These are phyloP conservation scores for Caenorhabditis sp. DNA, from an alignment of 2,888 invertebrate genomes.

Conservation along the genomic window DNA sequence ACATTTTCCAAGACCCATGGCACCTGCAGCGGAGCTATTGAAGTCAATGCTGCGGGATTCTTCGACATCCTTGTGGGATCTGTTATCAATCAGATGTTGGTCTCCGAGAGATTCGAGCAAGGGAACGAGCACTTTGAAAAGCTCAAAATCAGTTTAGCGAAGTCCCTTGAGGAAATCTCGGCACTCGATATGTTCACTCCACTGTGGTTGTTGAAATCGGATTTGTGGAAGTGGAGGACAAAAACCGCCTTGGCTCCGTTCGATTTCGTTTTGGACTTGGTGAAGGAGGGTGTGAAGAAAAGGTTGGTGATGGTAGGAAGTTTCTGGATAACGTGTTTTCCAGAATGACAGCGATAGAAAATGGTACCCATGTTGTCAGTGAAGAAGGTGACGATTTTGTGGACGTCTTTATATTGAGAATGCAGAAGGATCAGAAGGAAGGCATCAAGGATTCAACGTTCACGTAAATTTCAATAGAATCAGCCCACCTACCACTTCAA, in stretches of 20 bases:
- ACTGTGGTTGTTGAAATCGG: slow-evolving; percentile 40
- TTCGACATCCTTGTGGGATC: slow-evolving; percentile 57
- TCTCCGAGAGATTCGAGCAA: slow-evolving; percentile 49
- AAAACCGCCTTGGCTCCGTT: slow-evolving; percentile 10
- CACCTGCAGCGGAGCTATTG: slow-evolving; percentile 20
- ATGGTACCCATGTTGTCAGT: slow-evolving; percentile 30
- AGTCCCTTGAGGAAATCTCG: slow-evolving; percentile 38
- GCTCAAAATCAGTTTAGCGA: slow-evolving; percentile 56
- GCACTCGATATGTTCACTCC: slow-evolving; percentile 52
- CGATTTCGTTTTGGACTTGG: slow-evolving; percentile 15
- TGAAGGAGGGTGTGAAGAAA: slow-evolving; percentile 18
- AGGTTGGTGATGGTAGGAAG: neutral
- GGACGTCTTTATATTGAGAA: slow-evolving; percentile 50
- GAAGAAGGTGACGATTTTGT: slow-evolving; percentile 44
- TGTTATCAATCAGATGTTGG: slow-evolving; percentile 48
- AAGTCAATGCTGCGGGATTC: slow-evolving; percentile 6
- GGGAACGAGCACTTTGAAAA: slow-evolving; percentile 37
- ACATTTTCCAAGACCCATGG: slow-evolving; percentile 21
- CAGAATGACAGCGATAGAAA: slow-evolving; percentile 28
- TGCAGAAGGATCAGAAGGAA: slow-evolving; percentile 55
- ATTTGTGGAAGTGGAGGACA: slow-evolving; percentile 40
- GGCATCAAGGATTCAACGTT: neutral
- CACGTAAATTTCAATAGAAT: neutral
- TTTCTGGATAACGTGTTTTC: neutral
- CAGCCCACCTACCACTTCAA: neutral